Base-by-base conservation (phyloP, 2,113 vertebrate genomes). In the Penelope pileata region DNA sequence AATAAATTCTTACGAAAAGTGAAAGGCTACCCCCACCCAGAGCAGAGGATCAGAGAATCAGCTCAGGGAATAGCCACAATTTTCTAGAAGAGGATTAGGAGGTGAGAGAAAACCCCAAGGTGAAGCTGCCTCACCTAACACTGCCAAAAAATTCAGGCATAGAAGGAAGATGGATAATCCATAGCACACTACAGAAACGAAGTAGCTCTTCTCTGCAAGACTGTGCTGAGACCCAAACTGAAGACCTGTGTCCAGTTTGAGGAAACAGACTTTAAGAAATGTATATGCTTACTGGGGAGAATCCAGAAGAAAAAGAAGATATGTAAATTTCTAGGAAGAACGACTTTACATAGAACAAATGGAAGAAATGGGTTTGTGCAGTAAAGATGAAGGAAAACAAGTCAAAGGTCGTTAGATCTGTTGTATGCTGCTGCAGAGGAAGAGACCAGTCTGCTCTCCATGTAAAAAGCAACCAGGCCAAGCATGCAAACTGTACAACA, bases 361-460 rank as follows among this genome's bases (percentile, higher is more conserved):
- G 8, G 9, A 45, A 77, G 15, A 63, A 70, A 47, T 81, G 48
- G 3, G 16, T 29, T 88, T 45, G 4, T 29, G 66, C 40, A 42
- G 54, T 32, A 56, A 67, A 81, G 24, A 42, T 53, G 16, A 66
- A 66, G 24, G 27, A 81, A 84, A 83, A 58, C 12, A 58, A 50
- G 8, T 21, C 62, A 48, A 83, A 6, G 6, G 4, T 40, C 54
- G 11, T 4, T 13, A 87, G 6, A 51, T 36, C n/a, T 47, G 0
- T 3, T 64, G 24, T 40, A 60, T 30, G 64, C 2, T 68, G 86
- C 48, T 88, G 67, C 26, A 88, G 56, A 87, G 38, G 30, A 73
- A n/a, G 19, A 90, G 27, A 73, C 8, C 19, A 26, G 58, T 38
- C 47, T 53, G n/a, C 15, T 60, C 15, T 16, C 23, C 58, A 10